Conservation (phyloP, 2,113 vertebrate species). For the Ondatra zibethicus region DNA sequence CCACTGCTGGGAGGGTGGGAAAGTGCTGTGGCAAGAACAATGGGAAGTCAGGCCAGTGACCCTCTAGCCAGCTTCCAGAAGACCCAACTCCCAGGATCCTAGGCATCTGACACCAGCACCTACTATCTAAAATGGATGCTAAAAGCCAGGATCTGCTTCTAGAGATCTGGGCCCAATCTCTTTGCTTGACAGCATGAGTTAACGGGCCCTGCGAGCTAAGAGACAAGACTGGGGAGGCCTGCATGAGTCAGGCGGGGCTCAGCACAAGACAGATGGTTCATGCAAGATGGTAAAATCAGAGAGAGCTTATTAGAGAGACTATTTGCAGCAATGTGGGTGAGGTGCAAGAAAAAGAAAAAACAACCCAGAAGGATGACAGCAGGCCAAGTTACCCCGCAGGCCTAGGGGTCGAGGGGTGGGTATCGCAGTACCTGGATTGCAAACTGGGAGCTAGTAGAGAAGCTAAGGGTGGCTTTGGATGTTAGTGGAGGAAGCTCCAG, state of each 20-base stretch:
- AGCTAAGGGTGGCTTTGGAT: fast-evolving
- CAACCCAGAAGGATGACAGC: neutral
- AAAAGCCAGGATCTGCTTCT: fast-evolving
- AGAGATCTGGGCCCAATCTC: neutral
- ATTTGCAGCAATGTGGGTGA: conserved; percentile 16
- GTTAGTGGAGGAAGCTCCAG: neutral
- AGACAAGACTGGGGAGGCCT: neutral
- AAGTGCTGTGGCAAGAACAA: fast-evolving
- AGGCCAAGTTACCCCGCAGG: neutral
- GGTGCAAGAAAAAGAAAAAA: neutral
- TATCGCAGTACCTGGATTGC: neutral
- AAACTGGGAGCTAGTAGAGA: neutral
- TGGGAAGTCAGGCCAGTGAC: fast-evolving
- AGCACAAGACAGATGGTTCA: conserved; percentile 33
- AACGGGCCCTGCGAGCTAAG: neutral
- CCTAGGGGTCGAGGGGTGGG: neutral
- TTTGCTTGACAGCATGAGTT: neutral
- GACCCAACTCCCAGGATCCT: fast-evolving
- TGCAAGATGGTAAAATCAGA: neutral
- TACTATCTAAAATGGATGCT: neutral
- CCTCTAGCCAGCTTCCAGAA: fast-evolving
- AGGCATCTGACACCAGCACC: neutral
- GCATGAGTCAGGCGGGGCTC: neutral
- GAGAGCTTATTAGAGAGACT: conserved; percentile 21
- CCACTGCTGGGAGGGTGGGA: fast-evolving